These are phyloP conservation scores for Nasonia longicornis DNA, from an alignment of 1,140 invertebrate genomes.

Conservation along the genomic window DNA sequence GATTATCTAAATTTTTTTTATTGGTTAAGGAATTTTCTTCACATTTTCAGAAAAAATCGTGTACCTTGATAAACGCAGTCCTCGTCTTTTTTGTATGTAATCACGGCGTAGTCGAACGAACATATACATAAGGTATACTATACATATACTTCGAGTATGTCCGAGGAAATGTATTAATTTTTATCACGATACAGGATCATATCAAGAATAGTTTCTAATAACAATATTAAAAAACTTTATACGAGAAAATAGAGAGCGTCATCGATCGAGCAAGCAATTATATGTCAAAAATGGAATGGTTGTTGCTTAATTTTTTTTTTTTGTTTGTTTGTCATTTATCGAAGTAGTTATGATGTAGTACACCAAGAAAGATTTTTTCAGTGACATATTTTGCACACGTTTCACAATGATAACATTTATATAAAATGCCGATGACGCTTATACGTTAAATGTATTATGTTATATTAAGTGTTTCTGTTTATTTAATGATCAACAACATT, in stretches of 20 bases:
- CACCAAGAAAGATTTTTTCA: neutral
- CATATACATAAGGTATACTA: neutral
- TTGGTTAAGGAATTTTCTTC: neutral
- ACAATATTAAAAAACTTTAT: slow-evolving; percentile 26
- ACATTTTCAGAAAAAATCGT: slow-evolving; percentile 10
- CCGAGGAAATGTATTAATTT: neutral
- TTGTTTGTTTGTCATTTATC: neutral
- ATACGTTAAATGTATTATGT: slow-evolving; percentile 40
- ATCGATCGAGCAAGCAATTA: slow-evolving; percentile 31
- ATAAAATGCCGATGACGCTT: slow-evolving; percentile 46
- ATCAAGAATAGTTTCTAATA: slow-evolving; percentile 44
- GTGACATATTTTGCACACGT: slow-evolving; percentile 8
- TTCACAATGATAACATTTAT: slow-evolving; percentile 41
- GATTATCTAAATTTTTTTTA: slow-evolving; percentile 7
- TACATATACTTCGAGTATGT: neutral
- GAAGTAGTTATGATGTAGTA: slow-evolving; percentile 29
- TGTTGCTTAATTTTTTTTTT: neutral
- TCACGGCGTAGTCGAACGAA: neutral
- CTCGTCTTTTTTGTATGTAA: neutral
- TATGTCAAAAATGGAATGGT: slow-evolving; percentile 30
- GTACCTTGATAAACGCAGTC: slow-evolving; percentile 7
- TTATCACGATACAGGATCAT: slow-evolving; percentile 38
- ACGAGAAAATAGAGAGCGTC: slow-evolving; percentile 33
- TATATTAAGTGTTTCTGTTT: slow-evolving; percentile 37
- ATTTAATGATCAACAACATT: slow-evolving; percentile 37